Evolutionary conservation across 2,888 invertebrate genomes (phyloP).

Genomic region (Panorpa germanica): DNA sequence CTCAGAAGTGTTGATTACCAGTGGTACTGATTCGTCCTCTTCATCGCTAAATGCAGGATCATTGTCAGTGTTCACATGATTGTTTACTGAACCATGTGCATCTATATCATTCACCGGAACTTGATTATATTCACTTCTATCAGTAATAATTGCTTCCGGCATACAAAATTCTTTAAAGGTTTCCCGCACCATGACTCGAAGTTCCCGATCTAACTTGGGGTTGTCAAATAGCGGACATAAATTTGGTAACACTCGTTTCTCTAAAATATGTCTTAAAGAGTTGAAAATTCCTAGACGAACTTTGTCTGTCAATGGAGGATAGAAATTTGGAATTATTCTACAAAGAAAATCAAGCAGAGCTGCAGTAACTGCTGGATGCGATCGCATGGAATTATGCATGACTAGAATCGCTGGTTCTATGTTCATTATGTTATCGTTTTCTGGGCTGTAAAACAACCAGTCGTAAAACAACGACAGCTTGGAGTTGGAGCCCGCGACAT

Average conservation of each 20-base stretch:
- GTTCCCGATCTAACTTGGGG: slow-evolving; percentile 41
- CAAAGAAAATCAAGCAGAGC: slow-evolving; percentile 48
- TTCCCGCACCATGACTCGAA: slow-evolving; percentile 61
- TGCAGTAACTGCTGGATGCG: slow-evolving; percentile 42
- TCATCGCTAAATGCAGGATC: slow-evolving; percentile 10
- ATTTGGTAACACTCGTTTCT: slow-evolving; percentile 65
- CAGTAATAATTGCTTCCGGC: no score
- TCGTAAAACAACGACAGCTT: slow-evolving; percentile 49
- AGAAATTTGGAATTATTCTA: slow-evolving; percentile 31
- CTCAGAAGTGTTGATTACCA: slow-evolving; percentile 16
- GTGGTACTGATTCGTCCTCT: slow-evolving; percentile 36
- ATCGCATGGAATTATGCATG: slow-evolving; percentile 46
- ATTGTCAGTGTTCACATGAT: background rate
- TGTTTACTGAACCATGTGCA: slow-evolving; percentile 24
- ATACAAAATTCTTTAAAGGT: slow-evolving; percentile 83
- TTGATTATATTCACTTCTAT: no score
- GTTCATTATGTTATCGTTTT: slow-evolving; percentile 50
- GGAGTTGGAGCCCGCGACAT: slow-evolving; percentile 43
- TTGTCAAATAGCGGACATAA: slow-evolving; percentile 35
- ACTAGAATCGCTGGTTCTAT: slow-evolving; percentile 49
- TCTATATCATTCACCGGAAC: no score
- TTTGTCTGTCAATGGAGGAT: slow-evolving; percentile 22
- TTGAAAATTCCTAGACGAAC: slow-evolving; percentile 26
- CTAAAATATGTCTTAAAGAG: slow-evolving; percentile 23
- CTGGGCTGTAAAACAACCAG: slow-evolving; percentile 49